Percentiles rank a stretch among this genome's conserved stretches.
These are phyloP conservation scores for Cassiopea andromeda DNA, from an alignment of 30 jellyfish, hydroid and myxozoan species.

Conservation along the genomic window DNA sequence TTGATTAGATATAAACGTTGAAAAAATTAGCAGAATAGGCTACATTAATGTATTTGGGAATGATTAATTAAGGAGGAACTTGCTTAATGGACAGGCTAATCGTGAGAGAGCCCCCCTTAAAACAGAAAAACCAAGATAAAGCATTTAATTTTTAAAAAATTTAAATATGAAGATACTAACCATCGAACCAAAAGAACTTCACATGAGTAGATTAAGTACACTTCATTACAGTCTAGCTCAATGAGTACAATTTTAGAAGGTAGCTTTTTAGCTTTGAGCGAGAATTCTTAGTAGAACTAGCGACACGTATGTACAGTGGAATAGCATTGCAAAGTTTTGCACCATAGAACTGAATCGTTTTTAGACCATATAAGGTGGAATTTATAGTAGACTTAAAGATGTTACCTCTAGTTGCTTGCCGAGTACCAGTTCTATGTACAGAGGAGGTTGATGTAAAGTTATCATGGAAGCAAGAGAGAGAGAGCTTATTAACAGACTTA, in stretches of 20 bases:
- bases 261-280: neutral
- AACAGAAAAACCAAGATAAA: no score
- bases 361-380: neutral
- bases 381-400: neutral
- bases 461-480: neutral
- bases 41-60: no score
- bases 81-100: no score
- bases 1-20: no score
- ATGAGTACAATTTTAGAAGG: neutral
- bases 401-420: neutral
- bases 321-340: neutral
- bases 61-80: no score
- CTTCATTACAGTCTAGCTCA: neutral
- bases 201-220: neutral
- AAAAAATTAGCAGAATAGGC: no score
- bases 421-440: slow-evolving; percentile 14
- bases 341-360: neutral
- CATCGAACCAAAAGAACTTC: neutral
- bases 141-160: no score
- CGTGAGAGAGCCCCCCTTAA: no score
- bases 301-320: neutral
- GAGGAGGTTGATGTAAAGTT: neutral
- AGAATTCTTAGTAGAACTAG: neutral
- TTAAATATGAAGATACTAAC: no score
- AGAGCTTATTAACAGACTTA: neutral